phyloP scores from a whole-genome alignment of 1,140 invertebrate genomes.

The Aethina tumida region DNA sequence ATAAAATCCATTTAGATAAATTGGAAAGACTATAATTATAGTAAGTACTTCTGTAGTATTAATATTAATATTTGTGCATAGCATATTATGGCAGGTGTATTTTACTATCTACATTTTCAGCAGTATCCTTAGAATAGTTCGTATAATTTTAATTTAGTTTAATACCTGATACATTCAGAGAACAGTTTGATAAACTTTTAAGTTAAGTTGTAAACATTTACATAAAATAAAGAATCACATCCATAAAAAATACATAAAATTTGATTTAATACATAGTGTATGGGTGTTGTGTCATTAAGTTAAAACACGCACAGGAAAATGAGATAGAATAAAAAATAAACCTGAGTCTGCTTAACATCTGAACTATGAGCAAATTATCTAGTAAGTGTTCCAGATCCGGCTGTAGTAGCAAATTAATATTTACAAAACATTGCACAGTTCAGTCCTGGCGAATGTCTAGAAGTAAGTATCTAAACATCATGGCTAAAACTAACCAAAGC shows the following conservation, averaged over 20 bases:
- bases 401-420: constrained; percentile 12
- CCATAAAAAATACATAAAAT: constrained; percentile 1
- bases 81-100: too few species aligned
- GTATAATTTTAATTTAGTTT: too few species aligned
- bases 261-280: constrained; percentile 1
- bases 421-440: constrained; percentile 24
- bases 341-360: not conserved
- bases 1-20: too few species aligned
- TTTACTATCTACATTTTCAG: too few species aligned
- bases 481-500: not conserved
- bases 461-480: not conserved
- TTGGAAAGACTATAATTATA: too few species aligned
- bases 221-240: too few species aligned
- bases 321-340: not conserved
- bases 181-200: too few species aligned
- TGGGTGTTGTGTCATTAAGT: not conserved
- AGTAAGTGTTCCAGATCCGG: constrained; percentile 5
- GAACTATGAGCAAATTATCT: constrained; percentile 3
- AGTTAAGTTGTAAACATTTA: too few species aligned
- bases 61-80: too few species aligned
- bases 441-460: constrained; percentile 23
- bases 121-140: too few species aligned
- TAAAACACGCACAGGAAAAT: not conserved
- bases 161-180: too few species aligned
- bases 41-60: too few species aligned